Conservation (phyloP, 1,140 invertebrate species). For the Myzus persicae region DNA sequence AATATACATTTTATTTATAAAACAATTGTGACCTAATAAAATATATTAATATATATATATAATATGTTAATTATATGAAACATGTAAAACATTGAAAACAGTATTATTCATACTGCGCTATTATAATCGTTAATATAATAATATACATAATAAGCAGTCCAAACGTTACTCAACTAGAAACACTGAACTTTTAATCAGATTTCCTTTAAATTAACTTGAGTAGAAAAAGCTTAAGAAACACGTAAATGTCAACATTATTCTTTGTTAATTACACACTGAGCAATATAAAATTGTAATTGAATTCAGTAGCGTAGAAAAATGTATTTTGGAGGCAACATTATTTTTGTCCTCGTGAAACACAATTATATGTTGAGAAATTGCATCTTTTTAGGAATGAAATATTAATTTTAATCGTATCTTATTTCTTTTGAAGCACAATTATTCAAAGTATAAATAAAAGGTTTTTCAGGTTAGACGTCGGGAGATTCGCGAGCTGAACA, state of each 20-base stretch:
- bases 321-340: neutral
- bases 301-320: neutral
- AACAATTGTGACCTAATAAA: neutral
- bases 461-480: neutral
- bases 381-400: neutral
- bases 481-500: neutral
- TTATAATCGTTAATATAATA: neutral
- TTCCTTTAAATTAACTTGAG: neutral
- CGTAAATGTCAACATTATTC: constrained; percentile 5
- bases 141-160: neutral
- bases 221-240: constrained; percentile 11
- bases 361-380: neutral
- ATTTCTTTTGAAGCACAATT: neutral
- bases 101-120: neutral
- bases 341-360: neutral
- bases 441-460: neutral
- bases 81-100: neutral
- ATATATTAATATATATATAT: too few relatives aligned
- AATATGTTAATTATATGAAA: neutral
- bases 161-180: neutral
- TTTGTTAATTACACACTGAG: neutral
- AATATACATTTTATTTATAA: neutral
- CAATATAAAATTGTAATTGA: neutral
- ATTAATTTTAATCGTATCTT: constrained; percentile 15
- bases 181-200: neutral